Conservation (phyloP, 2,888 invertebrate species). For the Sphaeridia pumilis region DNA sequence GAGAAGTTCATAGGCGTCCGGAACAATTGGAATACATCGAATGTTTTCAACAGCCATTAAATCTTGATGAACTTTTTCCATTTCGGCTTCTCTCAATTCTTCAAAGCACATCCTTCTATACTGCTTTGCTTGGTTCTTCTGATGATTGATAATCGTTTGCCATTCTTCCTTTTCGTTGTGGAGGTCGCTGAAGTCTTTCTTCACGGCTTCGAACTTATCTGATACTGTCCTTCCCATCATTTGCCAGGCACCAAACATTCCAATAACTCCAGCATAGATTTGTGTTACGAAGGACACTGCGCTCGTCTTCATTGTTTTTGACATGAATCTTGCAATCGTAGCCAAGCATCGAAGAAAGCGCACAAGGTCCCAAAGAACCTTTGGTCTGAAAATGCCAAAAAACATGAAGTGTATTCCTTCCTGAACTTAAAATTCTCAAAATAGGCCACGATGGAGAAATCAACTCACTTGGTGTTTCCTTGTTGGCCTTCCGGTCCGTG, state of each 20-base stretch:
- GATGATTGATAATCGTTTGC: background rate
- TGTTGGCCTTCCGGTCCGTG: background rate
- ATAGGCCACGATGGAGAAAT: too few relatives aligned
- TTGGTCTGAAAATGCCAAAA: background rate
- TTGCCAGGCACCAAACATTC: background rate
- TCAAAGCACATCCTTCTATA: background rate
- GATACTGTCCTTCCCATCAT: conserved; percentile 1
- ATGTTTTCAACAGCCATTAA: conserved; percentile 22
- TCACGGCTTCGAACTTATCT: background rate
- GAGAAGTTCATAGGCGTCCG: conserved; percentile 20
- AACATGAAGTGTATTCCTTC: too few relatives aligned
- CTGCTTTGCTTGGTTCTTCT: background rate
- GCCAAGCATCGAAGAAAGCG: conserved; percentile 13
- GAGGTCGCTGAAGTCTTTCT: background rate
- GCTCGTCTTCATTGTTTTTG: conserved; percentile 11
- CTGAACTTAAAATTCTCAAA: too few relatives aligned
- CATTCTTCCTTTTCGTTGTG: background rate
- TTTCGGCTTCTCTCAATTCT: conserved; percentile 22
- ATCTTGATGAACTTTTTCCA: conserved; percentile 16
- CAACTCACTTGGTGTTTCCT: too few relatives aligned
- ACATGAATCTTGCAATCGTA: conserved; percentile 7
- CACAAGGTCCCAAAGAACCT: conserved; percentile 9
- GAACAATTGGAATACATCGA: conserved; percentile 23
- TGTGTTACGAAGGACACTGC: conserved; percentile 9
- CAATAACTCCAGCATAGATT: conserved; percentile 9